A percentile compares a stretch with the other conserved stretches of the same genome.
phyloP scores from a whole-genome alignment of 2,113 vertebrate genomes.

The Herpailurus yagouaroundi region DNA sequence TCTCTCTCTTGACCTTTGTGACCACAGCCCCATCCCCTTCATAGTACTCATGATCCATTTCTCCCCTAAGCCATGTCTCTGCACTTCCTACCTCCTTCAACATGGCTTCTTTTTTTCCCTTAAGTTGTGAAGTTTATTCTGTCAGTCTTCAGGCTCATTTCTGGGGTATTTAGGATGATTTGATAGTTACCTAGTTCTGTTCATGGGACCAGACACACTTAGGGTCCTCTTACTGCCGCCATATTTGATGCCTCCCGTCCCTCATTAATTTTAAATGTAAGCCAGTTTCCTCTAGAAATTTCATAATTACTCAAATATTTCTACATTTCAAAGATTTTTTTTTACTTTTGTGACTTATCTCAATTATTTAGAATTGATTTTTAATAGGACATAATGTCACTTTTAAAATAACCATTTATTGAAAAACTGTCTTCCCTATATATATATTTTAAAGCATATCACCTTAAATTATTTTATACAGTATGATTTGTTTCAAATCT shows the following conservation, averaged over 20 bases:
- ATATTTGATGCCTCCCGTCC: neutral
- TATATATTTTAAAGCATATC: neutral
- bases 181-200: neutral
- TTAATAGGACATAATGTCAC: neutral
- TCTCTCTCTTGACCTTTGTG: neutral
- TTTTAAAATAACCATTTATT: neutral
- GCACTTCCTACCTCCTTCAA: neutral
- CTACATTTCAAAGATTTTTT: neutral
- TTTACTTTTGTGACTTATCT: neutral
- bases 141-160: neutral
- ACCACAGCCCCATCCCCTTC: neutral
- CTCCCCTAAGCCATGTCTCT: neutral
- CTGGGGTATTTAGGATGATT: neutral
- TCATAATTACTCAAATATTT: neutral
- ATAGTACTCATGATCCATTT: neutral
- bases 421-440: neutral
- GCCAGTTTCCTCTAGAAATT: neutral
- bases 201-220: neutral
- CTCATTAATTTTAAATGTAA: neutral
- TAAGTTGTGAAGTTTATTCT: neutral
- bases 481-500: neutral
- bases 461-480: neutral
- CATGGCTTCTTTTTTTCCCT: neutral
- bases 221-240: neutral
- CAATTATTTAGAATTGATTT: neutral